These are phyloP conservation scores for Kryptopterus vitreolus DNA, from an alignment of 2,797 vertebrate species.

Conservation along the genomic window DNA sequence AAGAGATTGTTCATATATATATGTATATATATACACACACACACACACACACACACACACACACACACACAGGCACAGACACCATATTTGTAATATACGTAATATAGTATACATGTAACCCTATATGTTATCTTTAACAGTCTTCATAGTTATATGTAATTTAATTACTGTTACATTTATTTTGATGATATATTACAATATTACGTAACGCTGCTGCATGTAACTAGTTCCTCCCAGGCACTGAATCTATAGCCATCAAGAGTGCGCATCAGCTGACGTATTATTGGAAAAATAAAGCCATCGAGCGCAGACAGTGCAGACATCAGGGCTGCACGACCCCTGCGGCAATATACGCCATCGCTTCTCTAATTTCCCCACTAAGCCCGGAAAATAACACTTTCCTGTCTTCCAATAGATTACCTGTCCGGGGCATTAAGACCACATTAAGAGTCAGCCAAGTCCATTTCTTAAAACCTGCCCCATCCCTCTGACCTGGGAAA, in stretches of 20 bases:
- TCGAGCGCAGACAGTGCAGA: constrained; percentile 62
- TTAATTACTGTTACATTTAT: no score
- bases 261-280: constrained; percentile 2
- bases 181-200: no score
- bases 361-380: constrained; percentile 75
- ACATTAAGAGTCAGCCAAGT: constrained; percentile 71
- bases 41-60: no score
- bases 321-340: constrained; percentile 63
- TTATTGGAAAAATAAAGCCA: constrained; percentile 50
- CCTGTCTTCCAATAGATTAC: constrained; percentile 76
- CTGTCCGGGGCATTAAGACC: constrained; percentile 78
- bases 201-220: no score
- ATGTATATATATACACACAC: no score
- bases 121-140: no score
- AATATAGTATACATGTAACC: no score
- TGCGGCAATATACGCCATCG: constrained; percentile 58
- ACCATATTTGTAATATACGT: no score
- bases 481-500: constrained; percentile 69
- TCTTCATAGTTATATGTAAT: no score
- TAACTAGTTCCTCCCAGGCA: no score
- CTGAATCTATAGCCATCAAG: background rate
- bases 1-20: no score
- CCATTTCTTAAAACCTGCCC: constrained; percentile 67
- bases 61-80: no score
- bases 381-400: constrained; percentile 70